phyloP scores from a whole-genome alignment of 2,888 invertebrate species.

The Drosophila limbata region DNA sequence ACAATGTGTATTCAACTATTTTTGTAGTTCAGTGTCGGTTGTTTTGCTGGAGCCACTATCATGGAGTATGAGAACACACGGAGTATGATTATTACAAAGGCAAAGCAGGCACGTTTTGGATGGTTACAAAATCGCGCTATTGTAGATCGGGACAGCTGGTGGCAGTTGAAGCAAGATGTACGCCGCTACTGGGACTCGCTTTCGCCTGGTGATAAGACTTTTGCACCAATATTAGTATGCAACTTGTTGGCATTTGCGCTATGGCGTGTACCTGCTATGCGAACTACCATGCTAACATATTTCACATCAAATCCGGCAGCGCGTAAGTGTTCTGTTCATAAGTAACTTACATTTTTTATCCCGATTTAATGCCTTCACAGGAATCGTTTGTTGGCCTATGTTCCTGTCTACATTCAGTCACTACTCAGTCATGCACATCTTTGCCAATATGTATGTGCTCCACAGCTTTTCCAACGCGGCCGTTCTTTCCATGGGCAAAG shows the following conservation, averaged over 20 bases:
- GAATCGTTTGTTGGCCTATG: conserved; percentile 93
- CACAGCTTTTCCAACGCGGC: conserved; percentile 90
- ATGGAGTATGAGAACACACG: conserved; percentile 93
- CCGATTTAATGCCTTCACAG: conserved; percentile 85
- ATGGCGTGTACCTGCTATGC: conserved; percentile 91
- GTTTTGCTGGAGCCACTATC: conserved; percentile 91
- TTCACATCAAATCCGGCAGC: conserved; percentile 94
- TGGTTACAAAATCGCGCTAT: conserved; percentile 62
- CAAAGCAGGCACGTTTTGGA: conserved; percentile 85
- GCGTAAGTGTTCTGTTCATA: conserved; percentile 86
- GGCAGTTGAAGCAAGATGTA: conserved; percentile 74
- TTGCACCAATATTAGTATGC: conserved; percentile 91
- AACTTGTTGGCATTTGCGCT: conserved; percentile 93
- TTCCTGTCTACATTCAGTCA: conserved; percentile 98
- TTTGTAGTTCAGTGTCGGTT: conserved; percentile 88
- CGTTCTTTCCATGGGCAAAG: conserved; percentile 92
- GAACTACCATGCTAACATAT: conserved; percentile 92
- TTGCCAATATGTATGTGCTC: conserved; percentile 98
- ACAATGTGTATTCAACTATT: neutral
- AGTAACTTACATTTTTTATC: neutral
- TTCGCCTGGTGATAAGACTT: conserved; percentile 91
- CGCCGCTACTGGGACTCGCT: conserved; percentile 89
- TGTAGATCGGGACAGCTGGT: conserved; percentile 62
- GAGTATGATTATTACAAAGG: conserved; percentile 77
- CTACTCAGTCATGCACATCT: conserved; percentile 93